These are phyloP conservation scores for Carabus problematicus DNA, from an alignment of 2,888 invertebrate genomes.

Conservation along the genomic window DNA sequence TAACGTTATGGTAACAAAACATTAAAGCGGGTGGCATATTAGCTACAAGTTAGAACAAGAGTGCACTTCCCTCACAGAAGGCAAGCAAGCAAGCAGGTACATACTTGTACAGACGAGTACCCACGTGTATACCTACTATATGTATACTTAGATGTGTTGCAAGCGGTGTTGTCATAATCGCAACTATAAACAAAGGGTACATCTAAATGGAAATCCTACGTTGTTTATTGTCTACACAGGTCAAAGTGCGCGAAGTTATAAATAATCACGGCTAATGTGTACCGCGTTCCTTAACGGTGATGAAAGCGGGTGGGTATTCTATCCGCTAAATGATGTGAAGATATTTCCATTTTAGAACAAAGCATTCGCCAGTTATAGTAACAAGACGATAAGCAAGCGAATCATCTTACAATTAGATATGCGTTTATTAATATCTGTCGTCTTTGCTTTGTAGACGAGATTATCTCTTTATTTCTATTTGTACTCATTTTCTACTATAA, in stretches of 20 bases:
- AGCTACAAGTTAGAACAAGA: slow-evolving; percentile 5
- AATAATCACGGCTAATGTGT: slow-evolving; percentile 13
- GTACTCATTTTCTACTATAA: too few species aligned
- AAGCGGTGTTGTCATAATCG: slow-evolving; percentile 18
- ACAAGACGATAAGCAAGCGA: slow-evolving; percentile 2
- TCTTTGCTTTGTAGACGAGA: too few species aligned
- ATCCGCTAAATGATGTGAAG: slow-evolving; percentile 21
- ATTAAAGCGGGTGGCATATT: slow-evolving; percentile 17
- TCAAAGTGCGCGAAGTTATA: slow-evolving; percentile 31
- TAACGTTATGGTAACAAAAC: slow-evolving; percentile 38
- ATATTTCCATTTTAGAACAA: slow-evolving; percentile 11
- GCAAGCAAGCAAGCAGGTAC: too few species aligned
- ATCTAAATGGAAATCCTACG: slow-evolving; percentile 31
- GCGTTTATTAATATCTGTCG: too few species aligned
- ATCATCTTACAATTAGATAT: not conserved
- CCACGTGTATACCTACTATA: too few species aligned
- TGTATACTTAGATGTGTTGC: slow-evolving; percentile 4
- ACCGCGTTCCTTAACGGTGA: not conserved
- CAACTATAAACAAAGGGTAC: slow-evolving; percentile 37
- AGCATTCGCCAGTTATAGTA: slow-evolving; percentile 6
- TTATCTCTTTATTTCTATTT: too few species aligned
- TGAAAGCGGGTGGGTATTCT: slow-evolving; percentile 4
- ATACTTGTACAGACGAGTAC: too few species aligned
- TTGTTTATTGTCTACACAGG: slow-evolving; percentile 36
- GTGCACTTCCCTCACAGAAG: slow-evolving; percentile 5